Evolutionary conservation across 2,888 invertebrate species (phyloP).

Genomic region (Conus canariensis): DNA sequence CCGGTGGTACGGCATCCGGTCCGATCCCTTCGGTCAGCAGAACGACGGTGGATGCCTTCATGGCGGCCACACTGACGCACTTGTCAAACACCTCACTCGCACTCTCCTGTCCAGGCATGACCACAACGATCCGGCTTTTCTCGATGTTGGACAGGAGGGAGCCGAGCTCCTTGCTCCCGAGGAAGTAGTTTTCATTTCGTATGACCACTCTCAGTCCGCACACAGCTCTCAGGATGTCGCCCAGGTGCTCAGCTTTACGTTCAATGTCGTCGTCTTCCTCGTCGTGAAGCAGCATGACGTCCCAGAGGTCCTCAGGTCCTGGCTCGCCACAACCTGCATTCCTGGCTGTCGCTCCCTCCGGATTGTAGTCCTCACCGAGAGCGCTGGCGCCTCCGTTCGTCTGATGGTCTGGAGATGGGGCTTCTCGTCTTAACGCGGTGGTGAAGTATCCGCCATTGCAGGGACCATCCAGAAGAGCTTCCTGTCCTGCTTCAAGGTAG

Average conservation of each 20-base stretch:
- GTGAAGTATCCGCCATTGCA: neutral
- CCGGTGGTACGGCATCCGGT: neutral
- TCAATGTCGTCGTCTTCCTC: neutral
- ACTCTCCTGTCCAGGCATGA: neutral
- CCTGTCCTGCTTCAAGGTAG: constrained; percentile 23
- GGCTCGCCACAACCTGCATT: neutral
- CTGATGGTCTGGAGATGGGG: neutral
- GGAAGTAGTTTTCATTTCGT: constrained; percentile 10
- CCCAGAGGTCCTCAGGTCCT: neutral
- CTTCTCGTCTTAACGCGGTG: neutral
- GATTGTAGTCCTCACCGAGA: neutral
- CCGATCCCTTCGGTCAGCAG: neutral
- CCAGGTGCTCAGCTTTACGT: neutral
- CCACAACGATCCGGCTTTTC: constrained; percentile 11
- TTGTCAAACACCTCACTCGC: neutral
- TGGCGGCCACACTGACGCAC: neutral
- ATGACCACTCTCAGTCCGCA: constrained; percentile 7
- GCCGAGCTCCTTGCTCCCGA: neutral
- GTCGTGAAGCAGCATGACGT: constrained; percentile 36
- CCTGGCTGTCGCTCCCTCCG: neutral
- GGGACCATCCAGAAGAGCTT: neutral
- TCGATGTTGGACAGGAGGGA: neutral
- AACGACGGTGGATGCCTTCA: neutral
- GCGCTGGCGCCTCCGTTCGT: neutral
- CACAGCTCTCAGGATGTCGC: neutral